Evolutionary conservation across 2,113 vertebrate genomes (phyloP), one percentile per base, ranked within the genome.

Genomic region (Apteryx mantelli): DNA sequence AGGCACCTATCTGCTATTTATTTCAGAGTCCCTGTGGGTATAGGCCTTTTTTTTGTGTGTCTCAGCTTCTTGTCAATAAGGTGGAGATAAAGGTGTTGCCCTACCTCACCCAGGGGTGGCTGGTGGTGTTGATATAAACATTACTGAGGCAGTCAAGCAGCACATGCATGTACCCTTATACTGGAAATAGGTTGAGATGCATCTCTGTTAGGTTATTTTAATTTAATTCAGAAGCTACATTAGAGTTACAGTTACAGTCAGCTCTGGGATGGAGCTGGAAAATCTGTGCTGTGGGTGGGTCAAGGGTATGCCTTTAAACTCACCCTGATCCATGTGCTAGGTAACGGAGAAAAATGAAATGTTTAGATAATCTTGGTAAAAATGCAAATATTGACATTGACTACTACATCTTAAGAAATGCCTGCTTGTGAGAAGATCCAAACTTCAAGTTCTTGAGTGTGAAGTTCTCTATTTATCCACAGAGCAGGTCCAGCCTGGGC

Each of bases 71-170:
- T 56, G n/a, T 70, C 0, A 1, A 42, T 60, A n/a, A 78, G 36
- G 24, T 36, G 22, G 40, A 83, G 32, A 66, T 56, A 36, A 69
- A 69, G 9, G 34, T n/a, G 55, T 36, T n/a, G 69, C 30, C 20
- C 6, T 1, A 1, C 11, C n/a, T 88, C 17, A 52, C 9, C 4
- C 2, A 18, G 6, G 5, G 7, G 10, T 34, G 5, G 17, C 22
- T 58, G 42, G 7, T 40, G 0, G 0, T 7, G 3, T 44, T 1
- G 3, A 21, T 1, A 2, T n/a, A 77, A 52, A 13, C 40, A 11
- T 63, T 68, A 52, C 18, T 0, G 1, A 64, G 19, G 17, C 8
- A 78, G 42, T 53, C 34, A 64, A 44, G 52, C 28, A 34, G 18
- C 60, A 69, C 5, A 3, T 44, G 7, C 6, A 2, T 4, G 6